These are phyloP conservation scores for Oreotrochilus melanogaster DNA, from an alignment of 2,113 vertebrate species.

Conservation along the genomic window DNA sequence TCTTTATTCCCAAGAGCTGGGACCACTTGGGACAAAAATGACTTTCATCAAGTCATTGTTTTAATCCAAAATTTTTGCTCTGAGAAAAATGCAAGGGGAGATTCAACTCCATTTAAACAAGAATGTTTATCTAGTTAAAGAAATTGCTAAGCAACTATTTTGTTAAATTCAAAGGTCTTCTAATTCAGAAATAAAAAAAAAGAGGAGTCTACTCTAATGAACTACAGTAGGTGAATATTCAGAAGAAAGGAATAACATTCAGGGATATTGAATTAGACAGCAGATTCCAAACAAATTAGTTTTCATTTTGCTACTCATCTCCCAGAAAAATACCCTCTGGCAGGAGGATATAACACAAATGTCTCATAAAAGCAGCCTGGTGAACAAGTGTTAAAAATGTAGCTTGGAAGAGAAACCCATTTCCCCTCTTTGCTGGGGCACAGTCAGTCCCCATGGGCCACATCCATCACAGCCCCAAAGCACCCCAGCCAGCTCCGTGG, in stretches of 20 bases:
- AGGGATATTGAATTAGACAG: slow-evolving; percentile 16
- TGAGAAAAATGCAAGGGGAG: slow-evolving; percentile 39
- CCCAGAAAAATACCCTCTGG: not conserved
- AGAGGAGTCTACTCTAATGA: slow-evolving; percentile 40
- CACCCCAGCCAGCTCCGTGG: fast-evolving
- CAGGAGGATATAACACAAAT: not conserved
- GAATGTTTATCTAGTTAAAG: slow-evolving; percentile 2
- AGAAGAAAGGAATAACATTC: not conserved
- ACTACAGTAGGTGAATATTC: slow-evolving; percentile 15
- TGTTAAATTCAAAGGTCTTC: slow-evolving; percentile 53
- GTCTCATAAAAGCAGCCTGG: not conserved
- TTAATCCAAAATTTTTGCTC: slow-evolving; percentile 37
- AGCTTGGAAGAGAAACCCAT: not conserved
- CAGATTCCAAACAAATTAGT: not conserved
- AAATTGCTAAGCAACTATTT: slow-evolving; percentile 71
- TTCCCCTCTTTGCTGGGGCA: not conserved
- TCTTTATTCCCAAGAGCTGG: not conserved
- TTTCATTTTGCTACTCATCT: not conserved
- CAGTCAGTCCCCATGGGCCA: fast-evolving
- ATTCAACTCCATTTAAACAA: not conserved
- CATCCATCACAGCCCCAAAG: fast-evolving
- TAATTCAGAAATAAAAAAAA: slow-evolving; percentile 18
- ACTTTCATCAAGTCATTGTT: slow-evolving; percentile 16
- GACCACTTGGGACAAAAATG: not conserved
- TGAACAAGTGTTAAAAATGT: not conserved